phyloP scores from a whole-genome alignment of 2,888 invertebrate genomes.

The Sesia apiformis region DNA sequence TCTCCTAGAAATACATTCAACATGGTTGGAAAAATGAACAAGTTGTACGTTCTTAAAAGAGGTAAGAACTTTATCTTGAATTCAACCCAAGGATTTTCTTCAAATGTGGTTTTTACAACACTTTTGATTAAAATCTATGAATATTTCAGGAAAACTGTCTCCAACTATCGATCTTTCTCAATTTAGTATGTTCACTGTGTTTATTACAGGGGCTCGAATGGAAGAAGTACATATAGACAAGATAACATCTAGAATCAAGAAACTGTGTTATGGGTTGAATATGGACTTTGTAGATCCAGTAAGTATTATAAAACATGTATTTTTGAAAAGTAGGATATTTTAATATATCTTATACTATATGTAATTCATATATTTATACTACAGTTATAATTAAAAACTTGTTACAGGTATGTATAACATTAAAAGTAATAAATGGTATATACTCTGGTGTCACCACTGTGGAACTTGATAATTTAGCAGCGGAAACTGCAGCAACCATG shows the following conservation, averaged over 20 bases:
- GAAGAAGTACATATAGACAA: constrained; percentile 98
- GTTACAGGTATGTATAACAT: constrained; percentile 83
- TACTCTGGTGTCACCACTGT: constrained; percentile 98
- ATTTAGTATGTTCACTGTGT: neutral
- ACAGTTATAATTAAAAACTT: neutral
- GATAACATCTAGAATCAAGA: constrained; percentile 96
- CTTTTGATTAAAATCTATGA: no score
- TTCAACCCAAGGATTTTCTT: no score
- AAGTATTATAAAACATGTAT: constrained; percentile 41
- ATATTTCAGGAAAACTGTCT: no score
- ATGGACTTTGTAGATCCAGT: constrained; percentile 98
- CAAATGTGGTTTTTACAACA: no score
- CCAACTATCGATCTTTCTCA: neutral
- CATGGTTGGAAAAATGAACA: constrained; percentile 62
- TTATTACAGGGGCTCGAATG: constrained; percentile 83
- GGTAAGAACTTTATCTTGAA: constrained; percentile 33
- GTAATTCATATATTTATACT: no score
- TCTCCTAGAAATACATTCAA: constrained; percentile 5
- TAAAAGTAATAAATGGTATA: constrained; percentile 95
- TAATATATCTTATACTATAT: no score
- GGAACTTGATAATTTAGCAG: constrained; percentile 97
- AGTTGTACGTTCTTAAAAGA: constrained; percentile 66
- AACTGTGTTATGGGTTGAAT: constrained; percentile 95
- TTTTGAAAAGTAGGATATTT: no score
- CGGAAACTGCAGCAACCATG: constrained; percentile 98